phyloP scores from a whole-genome alignment of 1,140 invertebrate genomes.

The Xylocopa sonorina region DNA sequence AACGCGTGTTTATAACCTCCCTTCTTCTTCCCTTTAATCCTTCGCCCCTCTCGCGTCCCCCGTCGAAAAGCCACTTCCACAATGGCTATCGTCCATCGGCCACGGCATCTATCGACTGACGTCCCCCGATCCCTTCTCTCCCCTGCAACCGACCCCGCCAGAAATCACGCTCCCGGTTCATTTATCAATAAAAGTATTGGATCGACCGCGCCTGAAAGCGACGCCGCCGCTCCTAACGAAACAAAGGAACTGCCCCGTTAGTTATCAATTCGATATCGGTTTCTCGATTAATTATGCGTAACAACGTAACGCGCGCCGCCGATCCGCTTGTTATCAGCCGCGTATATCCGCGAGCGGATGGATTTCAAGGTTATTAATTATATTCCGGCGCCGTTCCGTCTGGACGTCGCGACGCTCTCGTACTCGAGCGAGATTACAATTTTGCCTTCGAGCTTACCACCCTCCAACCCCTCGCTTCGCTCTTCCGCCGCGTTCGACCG shows the following conservation, averaged over 20 bases:
- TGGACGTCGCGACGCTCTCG: slow-evolving; percentile 1
- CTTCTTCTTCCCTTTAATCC: slow-evolving; percentile 14
- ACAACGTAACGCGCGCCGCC: slow-evolving; percentile 26
- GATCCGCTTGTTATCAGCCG: neutral
- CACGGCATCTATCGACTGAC: slow-evolving; percentile 11
- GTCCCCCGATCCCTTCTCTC: neutral
- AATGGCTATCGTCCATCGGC: slow-evolving; percentile 27
- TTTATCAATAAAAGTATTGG: slow-evolving; percentile 53
- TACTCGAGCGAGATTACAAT: slow-evolving; percentile 4
- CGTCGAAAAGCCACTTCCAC: slow-evolving; percentile 3
- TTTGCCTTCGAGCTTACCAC: slow-evolving; percentile 29
- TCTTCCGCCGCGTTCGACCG: neutral
- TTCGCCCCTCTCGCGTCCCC: neutral
- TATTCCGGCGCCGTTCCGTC: neutral
- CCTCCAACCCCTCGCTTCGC: slow-evolving; percentile 20
- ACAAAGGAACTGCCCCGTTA: slow-evolving; percentile 30
- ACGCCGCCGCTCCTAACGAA: slow-evolving; percentile 38
- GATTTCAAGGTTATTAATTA: slow-evolving; percentile 50
- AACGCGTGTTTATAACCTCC: slow-evolving; percentile 44
- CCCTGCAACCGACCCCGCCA: slow-evolving; percentile 3
- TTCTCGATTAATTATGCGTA: slow-evolving; percentile 48
- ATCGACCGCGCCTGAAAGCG: slow-evolving; percentile 30
- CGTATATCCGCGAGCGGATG: neutral
- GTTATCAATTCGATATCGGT: slow-evolving; percentile 39
- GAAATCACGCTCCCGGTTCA: slow-evolving; percentile 33